A percentile compares a stretch with the other conserved stretches of the same genome.
Conservation (phyloP, 64 coral and sea anemone genomes). For the Actinia tenebrosa region DNA sequence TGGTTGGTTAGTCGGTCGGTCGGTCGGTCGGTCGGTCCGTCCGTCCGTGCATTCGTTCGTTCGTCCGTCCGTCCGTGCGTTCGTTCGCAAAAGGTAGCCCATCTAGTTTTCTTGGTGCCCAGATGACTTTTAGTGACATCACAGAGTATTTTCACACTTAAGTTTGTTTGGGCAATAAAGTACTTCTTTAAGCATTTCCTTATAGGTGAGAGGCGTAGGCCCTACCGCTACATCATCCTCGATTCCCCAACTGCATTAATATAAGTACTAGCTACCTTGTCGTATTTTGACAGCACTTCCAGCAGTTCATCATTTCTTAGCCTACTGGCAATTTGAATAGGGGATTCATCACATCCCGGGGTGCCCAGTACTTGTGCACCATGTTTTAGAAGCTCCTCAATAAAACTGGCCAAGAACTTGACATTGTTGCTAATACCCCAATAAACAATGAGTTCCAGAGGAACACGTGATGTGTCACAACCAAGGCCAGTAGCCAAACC, state of each 20-base stretch:
- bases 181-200: too few relatives aligned
- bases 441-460: constrained; percentile 14
- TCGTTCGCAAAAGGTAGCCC: too few relatives aligned
- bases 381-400: not conserved
- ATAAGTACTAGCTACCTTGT: not conserved
- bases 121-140: too few relatives aligned
- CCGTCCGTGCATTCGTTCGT: too few relatives aligned
- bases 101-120: not conserved
- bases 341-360: constrained; percentile 12
- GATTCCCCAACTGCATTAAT: not conserved
- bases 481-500: constrained; percentile 46
- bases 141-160: too few relatives aligned
- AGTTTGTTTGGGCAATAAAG: too few relatives aligned
- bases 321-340: not conserved
- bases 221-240: too few relatives aligned
- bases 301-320: not conserved
- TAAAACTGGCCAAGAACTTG: not conserved
- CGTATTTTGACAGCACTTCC: not conserved
- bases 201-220: too few relatives aligned
- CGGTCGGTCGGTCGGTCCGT: too few relatives aligned
- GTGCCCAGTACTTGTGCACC: not conserved
- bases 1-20: too few relatives aligned
- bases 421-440: constrained; percentile 11
- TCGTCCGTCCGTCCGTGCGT: too few relatives aligned
- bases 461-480: constrained; percentile 26